A percentile compares a stretch with the other conserved stretches of the same genome.
Conservation (phyloP, 2,888 invertebrate genomes). For the Leptinotarsa peninsularis region DNA sequence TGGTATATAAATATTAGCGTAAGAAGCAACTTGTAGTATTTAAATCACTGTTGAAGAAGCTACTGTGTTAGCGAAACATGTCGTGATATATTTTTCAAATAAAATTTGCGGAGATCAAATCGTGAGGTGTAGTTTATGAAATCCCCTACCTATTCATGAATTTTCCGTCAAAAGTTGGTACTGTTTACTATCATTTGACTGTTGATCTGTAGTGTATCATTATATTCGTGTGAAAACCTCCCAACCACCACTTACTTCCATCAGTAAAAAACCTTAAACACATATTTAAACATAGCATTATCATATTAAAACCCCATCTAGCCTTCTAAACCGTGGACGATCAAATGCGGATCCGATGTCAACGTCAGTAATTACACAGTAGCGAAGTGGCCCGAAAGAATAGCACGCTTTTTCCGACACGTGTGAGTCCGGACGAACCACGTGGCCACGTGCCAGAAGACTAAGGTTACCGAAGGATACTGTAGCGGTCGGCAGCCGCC, state of each 20-base stretch:
- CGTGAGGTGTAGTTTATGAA: too few relatives aligned
- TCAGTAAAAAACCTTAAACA: constrained; percentile 31
- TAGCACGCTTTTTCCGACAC: constrained; percentile 50
- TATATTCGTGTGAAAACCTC: constrained; percentile 43
- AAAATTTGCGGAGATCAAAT: too few relatives aligned
- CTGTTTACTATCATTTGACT: too few relatives aligned
- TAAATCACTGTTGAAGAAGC: too few relatives aligned
- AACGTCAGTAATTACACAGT: constrained; percentile 46
- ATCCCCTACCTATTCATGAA: not conserved
- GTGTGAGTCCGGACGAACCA: constrained; percentile 44
- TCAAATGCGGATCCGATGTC: constrained; percentile 47
- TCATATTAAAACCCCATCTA: too few relatives aligned
- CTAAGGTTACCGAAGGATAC: constrained; percentile 50
- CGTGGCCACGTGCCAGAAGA: constrained; percentile 48
- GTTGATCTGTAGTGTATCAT: constrained; percentile 9
- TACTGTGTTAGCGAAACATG: too few relatives aligned
- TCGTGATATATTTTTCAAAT: too few relatives aligned
- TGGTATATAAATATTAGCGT: too few relatives aligned
- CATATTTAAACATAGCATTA: constrained; percentile 42
- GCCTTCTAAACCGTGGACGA: constrained; percentile 29
- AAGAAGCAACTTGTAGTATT: too few relatives aligned
- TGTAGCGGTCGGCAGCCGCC: constrained; percentile 33
- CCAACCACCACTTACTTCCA: constrained; percentile 35
- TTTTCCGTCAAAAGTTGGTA: not conserved
- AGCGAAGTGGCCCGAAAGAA: constrained; percentile 41